Evolutionary conservation across 2,113 vertebrate genomes (phyloP), one percentile per base, ranked within the genome.

Genomic region (Mus pahari): DNA sequence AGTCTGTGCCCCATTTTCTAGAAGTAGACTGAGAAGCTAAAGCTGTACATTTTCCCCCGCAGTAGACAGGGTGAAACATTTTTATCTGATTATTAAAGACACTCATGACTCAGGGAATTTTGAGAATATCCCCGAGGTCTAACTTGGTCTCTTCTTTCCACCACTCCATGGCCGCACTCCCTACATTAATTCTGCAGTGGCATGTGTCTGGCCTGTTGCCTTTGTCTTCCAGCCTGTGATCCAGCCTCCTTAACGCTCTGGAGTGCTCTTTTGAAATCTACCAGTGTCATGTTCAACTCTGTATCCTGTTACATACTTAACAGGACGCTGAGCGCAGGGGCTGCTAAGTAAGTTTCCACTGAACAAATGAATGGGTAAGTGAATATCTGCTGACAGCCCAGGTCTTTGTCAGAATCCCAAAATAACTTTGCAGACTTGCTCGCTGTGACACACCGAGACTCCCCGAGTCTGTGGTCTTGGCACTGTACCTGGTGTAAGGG

Each of bases 341-440:
- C 31, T 55, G 7, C 58, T 87, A 75, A 93, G 16, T 83, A 95
- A 91, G 70, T 84, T 90, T 24, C 81, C 64, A 39, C 11, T 14
- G 48, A 96, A 91, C 74, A 95, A 92, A 92, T 81, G 58, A 96
- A 86, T 28, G 75, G 81, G 39, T 62, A 89, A 87, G 28, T 55
- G 55, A 90, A 45, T 45, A 78, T 39, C 48, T 84, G 78, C 62
- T 95, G 87, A 94, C 62, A 96, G 73, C 36, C 22, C 66, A 45
- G 82, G 31, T 42, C 55, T 22, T 95, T 10, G 66, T 22, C 45
- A 93, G 87, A 64, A 50, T 42, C 39, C 84, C 4, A 68, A 88
- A 95, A 94, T 73, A 96, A 90, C 31, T 39, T 70, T 36, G 33
- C 7, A 39, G 64, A 75, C 62, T 83, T 81, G 48, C 28, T 95